Base-by-base conservation (phyloP, 2,888 invertebrate species). In the Morpho helenor region DNA sequence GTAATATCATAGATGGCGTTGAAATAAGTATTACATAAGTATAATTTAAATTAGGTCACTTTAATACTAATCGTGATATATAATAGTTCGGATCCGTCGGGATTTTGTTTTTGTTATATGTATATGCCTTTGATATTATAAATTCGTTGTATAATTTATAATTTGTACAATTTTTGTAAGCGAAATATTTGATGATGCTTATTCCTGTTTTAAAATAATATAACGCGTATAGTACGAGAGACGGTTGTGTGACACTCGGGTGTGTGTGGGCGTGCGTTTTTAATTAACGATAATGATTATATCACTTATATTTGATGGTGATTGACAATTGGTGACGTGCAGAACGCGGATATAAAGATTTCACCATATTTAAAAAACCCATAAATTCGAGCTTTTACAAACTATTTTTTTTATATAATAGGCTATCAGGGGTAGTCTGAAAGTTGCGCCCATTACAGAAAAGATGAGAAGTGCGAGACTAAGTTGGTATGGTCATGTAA, bases 151-250 rank as follows among this genome's bases (percentile, higher is more conserved):
- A 41, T 47, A 49, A 23, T 49, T n/a, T 22, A 40, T 48, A 8
- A 50, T 49, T 31, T 54, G 60, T 60, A 55, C 31, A 55, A 52
- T 55, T 43, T 52, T 10, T 55, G 52, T n/a, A n/a, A 23, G 43
- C n/a, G n/a, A n/a, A 31, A 51, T 23, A 49, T 61, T 52, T 58
- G 54, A 55, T 57, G 56, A 40, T n/a, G n/a, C n/a, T n/a, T n/a
- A n/a, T n/a, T 45, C 54, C 57, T 52, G 52, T 56, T 59, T n/a
- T 59, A 47, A 46, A 8, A n/a, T 22, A 50, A 56, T n/a, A 42
- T 42, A 41, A 48, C 52, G 47, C 56, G 52, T 56, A 52, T 31
- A 5, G 50, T 47, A 49, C 48, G 52, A n/a, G 43, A 16, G 49
- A 52, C 16, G 52, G n/a, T 3, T 39, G 16, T 49, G 10, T 22